Evolutionary conservation across 1,140 invertebrate genomes (phyloP).

Genomic region (Tetramorium simillimum): DNA sequence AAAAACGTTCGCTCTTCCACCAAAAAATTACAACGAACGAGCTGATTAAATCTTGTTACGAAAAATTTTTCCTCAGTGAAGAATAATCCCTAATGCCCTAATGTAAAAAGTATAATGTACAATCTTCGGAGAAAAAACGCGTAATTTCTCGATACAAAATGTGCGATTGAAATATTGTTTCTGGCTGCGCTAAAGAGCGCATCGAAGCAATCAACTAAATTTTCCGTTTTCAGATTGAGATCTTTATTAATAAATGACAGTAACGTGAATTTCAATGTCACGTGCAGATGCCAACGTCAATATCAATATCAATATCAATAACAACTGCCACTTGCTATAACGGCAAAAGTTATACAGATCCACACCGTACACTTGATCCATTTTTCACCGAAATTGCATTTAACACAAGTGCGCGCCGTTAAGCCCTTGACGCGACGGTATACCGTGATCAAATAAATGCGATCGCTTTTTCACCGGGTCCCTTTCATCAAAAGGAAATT

Average conservation of each 20-base stretch:
- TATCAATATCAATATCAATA: constrained; percentile 35
- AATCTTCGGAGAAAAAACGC: background rate
- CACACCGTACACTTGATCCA: constrained; percentile 29
- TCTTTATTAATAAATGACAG: constrained; percentile 22
- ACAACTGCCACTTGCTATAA: background rate
- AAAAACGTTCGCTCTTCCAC: constrained; percentile 10
- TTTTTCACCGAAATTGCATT: constrained; percentile 44
- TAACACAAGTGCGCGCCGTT: background rate
- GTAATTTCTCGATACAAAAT: background rate
- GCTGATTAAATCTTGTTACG: background rate
- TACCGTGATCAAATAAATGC: constrained; percentile 19
- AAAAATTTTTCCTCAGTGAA: background rate
- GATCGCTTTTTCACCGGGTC: constrained; percentile 3
- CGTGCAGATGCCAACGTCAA: background rate
- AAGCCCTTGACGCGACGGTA: background rate
- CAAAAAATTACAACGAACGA: constrained; percentile 16
- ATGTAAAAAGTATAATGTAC: background rate
- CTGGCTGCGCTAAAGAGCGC: background rate
- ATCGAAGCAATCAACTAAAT: background rate
- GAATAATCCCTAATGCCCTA: too few species aligned
- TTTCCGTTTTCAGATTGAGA: background rate
- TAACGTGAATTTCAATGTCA: constrained; percentile 34
- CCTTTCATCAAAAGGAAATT: background rate
- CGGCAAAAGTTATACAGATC: constrained; percentile 18
- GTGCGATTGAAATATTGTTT: background rate